phyloP scores from a whole-genome alignment of 2,113 vertebrate genomes.

The Noturus placidus region DNA sequence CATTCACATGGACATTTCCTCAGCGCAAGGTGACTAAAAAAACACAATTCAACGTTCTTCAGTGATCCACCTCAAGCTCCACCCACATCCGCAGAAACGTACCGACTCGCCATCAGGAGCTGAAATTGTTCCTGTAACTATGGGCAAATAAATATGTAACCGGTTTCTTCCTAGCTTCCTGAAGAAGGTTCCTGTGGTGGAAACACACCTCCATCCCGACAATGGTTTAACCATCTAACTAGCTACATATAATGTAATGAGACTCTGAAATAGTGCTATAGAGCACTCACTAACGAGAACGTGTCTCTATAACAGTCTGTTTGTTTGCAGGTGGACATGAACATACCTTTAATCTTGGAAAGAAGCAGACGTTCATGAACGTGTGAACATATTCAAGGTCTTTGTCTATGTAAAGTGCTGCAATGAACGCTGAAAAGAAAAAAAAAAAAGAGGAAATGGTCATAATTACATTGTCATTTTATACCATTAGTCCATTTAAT shows the following conservation, averaged over 20 bases:
- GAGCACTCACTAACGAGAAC: not conserved
- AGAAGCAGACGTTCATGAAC: slow-evolving; percentile 99
- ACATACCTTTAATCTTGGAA: slow-evolving; percentile 88
- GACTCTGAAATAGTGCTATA: too few species aligned
- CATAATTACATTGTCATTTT: not conserved
- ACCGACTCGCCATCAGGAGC: not conserved
- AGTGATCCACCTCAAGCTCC: not conserved
- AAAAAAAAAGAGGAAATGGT: not conserved
- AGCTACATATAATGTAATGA: too few species aligned
- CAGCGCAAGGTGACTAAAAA: not conserved
- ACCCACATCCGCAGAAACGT: not conserved
- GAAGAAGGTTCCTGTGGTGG: not conserved
- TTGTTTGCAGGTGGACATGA: not conserved
- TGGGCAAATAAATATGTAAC: not conserved
- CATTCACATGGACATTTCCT: not conserved
- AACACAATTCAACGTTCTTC: not conserved
- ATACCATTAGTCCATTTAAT: not conserved
- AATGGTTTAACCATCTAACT: too few species aligned
- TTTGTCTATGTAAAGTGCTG: slow-evolving; percentile 96
- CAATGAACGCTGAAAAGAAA: slow-evolving; percentile 85
- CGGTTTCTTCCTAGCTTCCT: not conserved
- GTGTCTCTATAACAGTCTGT: too few species aligned
- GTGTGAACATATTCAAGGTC: slow-evolving; percentile 96
- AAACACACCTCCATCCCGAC: not conserved
- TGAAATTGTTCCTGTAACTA: not conserved